Conservation (phyloP, 2,888 invertebrate genomes). For the Agrotis puta region DNA sequence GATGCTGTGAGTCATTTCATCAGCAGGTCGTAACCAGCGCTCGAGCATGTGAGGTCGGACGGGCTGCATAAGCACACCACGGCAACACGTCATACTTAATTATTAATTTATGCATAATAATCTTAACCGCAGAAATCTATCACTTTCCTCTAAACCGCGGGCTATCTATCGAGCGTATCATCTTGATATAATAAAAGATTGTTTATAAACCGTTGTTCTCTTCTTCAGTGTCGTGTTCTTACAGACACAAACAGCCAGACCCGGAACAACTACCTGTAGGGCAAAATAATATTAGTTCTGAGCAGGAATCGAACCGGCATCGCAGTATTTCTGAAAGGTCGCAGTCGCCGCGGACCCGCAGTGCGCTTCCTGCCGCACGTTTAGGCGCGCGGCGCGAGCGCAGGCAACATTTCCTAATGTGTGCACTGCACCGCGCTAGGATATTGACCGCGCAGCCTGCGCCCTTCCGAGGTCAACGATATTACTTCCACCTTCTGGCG, state of each 20-base stretch:
- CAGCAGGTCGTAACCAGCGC: no score
- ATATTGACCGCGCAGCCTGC: background rate
- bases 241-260: no score
- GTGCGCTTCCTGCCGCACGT: no score
- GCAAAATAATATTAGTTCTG: no score
- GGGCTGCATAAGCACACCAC: constrained; percentile 18
- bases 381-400: background rate
- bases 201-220: no score
- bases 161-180: constrained; percentile 16
- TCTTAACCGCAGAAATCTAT: background rate
- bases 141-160: background rate
- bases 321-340: no score
- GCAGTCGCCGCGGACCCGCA: no score
- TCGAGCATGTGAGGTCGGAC: background rate
- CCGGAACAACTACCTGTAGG: no score
- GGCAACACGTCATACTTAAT: constrained; percentile 8
- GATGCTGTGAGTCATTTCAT: constrained; percentile 16
- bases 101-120: background rate
- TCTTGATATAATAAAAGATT: background rate
- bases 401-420: background rate
- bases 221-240: no score
- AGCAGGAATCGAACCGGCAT: no score
- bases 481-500: background rate
- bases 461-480: background rate
- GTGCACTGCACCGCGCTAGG: background rate